A percentile compares a stretch with the other conserved stretches of the same genome.
These are phyloP conservation scores for Aeoliscus strigatus DNA, from an alignment of 2,797 vertebrate genomes.

Conservation along the genomic window DNA sequence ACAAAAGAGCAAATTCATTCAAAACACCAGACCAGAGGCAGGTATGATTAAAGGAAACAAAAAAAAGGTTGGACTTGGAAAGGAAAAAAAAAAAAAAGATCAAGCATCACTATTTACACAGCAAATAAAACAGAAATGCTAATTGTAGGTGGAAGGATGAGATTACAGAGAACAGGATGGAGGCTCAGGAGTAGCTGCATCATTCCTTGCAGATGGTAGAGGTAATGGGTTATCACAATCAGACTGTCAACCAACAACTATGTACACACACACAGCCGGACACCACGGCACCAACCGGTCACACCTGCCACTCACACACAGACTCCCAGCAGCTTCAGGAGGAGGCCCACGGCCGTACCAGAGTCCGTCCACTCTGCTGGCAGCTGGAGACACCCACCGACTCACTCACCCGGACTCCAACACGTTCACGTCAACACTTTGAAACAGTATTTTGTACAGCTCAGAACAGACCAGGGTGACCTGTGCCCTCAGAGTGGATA, in stretches of 20 bases:
- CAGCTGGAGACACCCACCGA: slow-evolving; percentile 24
- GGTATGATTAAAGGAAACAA: slow-evolving; percentile 42
- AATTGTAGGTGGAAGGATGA: slow-evolving; percentile 54
- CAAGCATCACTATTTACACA: slow-evolving; percentile 73
- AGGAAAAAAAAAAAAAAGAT: slow-evolving; percentile 38
- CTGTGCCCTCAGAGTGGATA: slow-evolving; percentile 57
- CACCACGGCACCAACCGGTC: slow-evolving; percentile 41
- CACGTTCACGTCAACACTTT: slow-evolving; percentile 36
- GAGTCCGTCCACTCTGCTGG: background rate
- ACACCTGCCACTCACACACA: slow-evolving; percentile 52
- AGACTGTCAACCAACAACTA: slow-evolving; percentile 64
- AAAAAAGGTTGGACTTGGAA: slow-evolving; percentile 47
- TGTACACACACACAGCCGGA: background rate
- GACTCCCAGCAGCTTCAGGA: no score
- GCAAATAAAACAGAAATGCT: slow-evolving; percentile 68
- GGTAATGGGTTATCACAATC: slow-evolving; percentile 77
- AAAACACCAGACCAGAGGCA: slow-evolving; percentile 60
- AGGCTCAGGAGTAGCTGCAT: slow-evolving; percentile 64
- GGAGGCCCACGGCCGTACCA: no score
- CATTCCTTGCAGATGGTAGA: slow-evolving; percentile 66
- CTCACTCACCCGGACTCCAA: slow-evolving; percentile 16
- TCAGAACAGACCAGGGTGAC: slow-evolving; percentile 53
- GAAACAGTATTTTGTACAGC: slow-evolving; percentile 31
- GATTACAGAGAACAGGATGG: slow-evolving; percentile 57
- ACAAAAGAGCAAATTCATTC: slow-evolving; percentile 54